Percentiles rank a stretch among this genome's conserved stretches.
Evolutionary conservation across 1,140 invertebrate genomes (phyloP).

Genomic region (Andrena cerasifolii): DNA sequence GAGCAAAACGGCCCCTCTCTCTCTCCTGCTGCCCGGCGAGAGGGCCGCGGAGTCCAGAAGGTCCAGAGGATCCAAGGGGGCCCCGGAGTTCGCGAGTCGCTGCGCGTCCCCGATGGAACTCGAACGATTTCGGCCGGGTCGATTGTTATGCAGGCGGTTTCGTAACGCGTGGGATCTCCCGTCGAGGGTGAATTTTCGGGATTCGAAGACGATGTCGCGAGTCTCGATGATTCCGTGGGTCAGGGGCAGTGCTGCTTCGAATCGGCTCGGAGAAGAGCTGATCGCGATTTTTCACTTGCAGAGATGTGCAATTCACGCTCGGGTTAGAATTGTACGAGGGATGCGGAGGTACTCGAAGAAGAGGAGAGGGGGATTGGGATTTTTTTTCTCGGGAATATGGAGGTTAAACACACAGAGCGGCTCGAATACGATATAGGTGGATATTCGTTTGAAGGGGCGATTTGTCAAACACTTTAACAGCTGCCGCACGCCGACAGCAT

Average conservation of each 20-base stretch:
- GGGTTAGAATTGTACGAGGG: too few relatives aligned
- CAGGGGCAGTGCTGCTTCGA: too few relatives aligned
- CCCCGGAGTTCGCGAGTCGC: not conserved
- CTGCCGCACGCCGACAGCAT: slow-evolving; percentile 71
- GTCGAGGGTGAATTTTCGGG: not conserved
- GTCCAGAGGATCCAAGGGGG: too few relatives aligned
- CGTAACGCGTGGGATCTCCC: slow-evolving; percentile 25
- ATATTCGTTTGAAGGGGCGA: slow-evolving; percentile 67
- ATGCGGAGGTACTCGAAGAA: too few relatives aligned
- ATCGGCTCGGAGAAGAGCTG: too few relatives aligned
- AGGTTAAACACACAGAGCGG: slow-evolving; percentile 20
- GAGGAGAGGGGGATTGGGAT: not conserved
- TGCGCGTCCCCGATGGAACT: slow-evolving; percentile 7
- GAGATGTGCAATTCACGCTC: not conserved
- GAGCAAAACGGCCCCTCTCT: slow-evolving; percentile 22
- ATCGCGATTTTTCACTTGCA: too few relatives aligned
- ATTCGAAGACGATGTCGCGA: too few relatives aligned
- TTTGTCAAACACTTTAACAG: slow-evolving; percentile 73
- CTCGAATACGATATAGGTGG: slow-evolving; percentile 39
- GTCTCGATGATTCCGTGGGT: too few relatives aligned
- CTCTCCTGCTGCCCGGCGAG: too few relatives aligned
- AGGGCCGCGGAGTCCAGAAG: too few relatives aligned
- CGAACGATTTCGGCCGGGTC: slow-evolving; percentile 14
- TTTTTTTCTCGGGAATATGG: not conserved
- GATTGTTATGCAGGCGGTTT: slow-evolving; percentile 34